Base-by-base conservation (phyloP, 2,113 vertebrate genomes). In the Takifugu flavidus region DNA sequence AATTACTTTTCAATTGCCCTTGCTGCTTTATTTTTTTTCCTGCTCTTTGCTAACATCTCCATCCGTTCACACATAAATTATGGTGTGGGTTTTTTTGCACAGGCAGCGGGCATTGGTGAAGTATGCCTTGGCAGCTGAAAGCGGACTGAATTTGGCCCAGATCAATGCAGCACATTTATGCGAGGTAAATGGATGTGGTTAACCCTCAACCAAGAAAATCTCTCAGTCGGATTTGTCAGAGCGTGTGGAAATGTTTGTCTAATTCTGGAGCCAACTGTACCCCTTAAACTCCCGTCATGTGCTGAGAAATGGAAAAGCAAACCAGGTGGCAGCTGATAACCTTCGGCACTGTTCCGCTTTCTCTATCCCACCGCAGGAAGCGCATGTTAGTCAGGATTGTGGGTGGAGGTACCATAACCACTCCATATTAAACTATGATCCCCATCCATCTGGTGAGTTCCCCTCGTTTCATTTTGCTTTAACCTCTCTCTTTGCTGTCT, bases 351-450 rank as follows among this genome's bases (percentile, higher is more conserved):
- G 42, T 46, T 50, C 39, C 56, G n/a, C 65, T 53, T 61, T 50
- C 34, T 52, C 11, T 14, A 10, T 47, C 45, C 47, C 75, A 42
- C 62, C 54, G 20, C 63, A 98, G 95, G 91, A 95, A 11, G 73
- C 95, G 73, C 82, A 89, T 70, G 84, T 85, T 61, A 77, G 62
- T 66, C 91, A 89, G 63, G 88, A 91, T 53, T 98, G 94, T 86
- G 88, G 91, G 66, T 93, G 92, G 95, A 90, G 94, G 83, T 98
- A 98, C 80, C 92, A 93, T 70, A 96, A 95, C 88, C 89, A 92
- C 75, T 96, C 96, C 47, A 89, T 92, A 80, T 91, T 91, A 74
- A 94, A 97, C 87, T 85, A 90, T 67, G 88, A 87, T 76, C 91
- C 94, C 13, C 91, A 94, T 42, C 89, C 93, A 27, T 91, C 92